Evolutionary conservation across 2,888 invertebrate genomes (phyloP), one percentile per base, ranked within the genome.

Genomic region (Incurvaria masculella): DNA sequence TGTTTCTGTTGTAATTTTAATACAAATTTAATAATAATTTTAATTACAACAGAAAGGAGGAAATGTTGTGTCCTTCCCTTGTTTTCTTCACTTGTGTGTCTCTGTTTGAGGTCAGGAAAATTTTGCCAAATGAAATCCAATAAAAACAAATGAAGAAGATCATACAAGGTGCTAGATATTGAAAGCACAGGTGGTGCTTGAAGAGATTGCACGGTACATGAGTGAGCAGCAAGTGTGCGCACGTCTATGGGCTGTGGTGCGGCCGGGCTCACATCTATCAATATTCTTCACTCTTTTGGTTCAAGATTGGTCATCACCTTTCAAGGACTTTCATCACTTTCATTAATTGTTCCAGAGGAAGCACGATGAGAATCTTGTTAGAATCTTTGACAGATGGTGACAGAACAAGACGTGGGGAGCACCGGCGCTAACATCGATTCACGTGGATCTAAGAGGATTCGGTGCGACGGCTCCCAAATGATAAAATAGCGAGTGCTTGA

Each of bases 111-210:
- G n/a, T n/a, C n/a, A n/a, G 33, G 14, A 33, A 14, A 33, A 6
- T 33, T 33, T 33, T 4, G 33, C 33, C 8, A 33, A 33, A 33
- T n/a, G 8, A 33, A 33, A 33, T 33, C 14, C 33, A 49, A 21
- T 46, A 21, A 60, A 59, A 59, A 66, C 62, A 70, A 66, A 71
- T 62, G 59, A 69, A 70, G 63, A 70, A 33, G 33, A 23, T 33
- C n/a, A n/a, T n/a, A n/a, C n/a, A 33, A 33, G 33, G 74, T 74
- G 75, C 74, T 72, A 69, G 66, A 74, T 71, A 72, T 71, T 65
- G 64, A 59, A 76, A 76, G 76, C 75, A 75, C 76, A 73, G 63
- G 72, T 65, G 71, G 76, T 75, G 74, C 72, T 74, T 63, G 68
- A 69, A 59, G 72, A 70, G 63, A 65, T 66, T 69, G 69, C 68